A percentile compares a stretch with the other conserved stretches of the same genome.
phyloP scores from a whole-genome alignment of 2,113 vertebrate genomes.

The Lophochroa leadbeateri region DNA sequence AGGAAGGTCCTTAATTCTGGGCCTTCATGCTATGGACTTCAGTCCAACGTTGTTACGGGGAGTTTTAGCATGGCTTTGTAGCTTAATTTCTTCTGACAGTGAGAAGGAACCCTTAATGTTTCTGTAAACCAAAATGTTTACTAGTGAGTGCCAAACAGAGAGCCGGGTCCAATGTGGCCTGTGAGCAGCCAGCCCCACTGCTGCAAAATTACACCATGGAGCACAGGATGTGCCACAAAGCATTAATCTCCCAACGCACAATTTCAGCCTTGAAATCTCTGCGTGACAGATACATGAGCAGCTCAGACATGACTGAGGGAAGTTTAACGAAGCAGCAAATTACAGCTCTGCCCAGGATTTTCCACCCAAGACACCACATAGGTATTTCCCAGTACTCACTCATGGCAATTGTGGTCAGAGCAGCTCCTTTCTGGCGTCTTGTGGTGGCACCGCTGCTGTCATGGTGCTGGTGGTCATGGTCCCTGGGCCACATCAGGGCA shows the following conservation, averaged over 20 bases:
- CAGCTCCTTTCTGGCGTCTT: conserved; percentile 31
- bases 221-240: conserved; percentile 12
- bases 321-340: conserved; percentile 12
- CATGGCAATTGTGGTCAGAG: neutral
- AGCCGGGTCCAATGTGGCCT: neutral
- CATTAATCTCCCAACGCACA: neutral
- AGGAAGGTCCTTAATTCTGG: neutral
- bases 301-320: neutral
- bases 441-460: neutral
- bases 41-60: rapidly evolving
- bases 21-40: neutral
- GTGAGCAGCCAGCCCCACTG: neutral
- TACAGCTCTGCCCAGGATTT: conserved; percentile 9
- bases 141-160: neutral
- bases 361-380: neutral
- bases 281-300: neutral
- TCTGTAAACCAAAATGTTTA: neutral
- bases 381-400: neutral
- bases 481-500: neutral
- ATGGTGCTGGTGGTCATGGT: neutral
- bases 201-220: neutral
- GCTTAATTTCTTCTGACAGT: conserved; percentile 35
- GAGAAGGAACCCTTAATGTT: conserved; percentile 13
- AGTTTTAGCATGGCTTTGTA: neutral
- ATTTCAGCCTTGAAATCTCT: neutral